Base-by-base conservation (phyloP, 2,797 vertebrate species). In the Siniperca scherzeri region DNA sequence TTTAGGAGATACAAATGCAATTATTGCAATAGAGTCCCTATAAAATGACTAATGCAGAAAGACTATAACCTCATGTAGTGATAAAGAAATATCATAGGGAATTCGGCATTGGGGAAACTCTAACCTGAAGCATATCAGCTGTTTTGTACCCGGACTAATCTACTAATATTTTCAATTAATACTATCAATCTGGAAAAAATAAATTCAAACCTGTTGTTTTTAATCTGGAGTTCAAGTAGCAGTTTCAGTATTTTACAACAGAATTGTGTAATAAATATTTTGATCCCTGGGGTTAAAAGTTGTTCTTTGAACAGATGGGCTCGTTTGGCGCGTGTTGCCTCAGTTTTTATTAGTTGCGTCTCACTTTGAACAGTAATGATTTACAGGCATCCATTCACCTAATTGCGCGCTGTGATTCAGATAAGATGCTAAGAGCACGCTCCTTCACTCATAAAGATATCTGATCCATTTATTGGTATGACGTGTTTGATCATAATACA, bases 321-420 rank as follows among this genome's bases (percentile, higher is more conserved):
- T 92, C 75, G 62, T 89, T 87, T 90, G 87, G 85, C 72, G 78
- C 83, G 81, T 46, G 80, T 77, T 82, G 80, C 77, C 56, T 85
- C 38, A 1, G 5, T 70, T 88, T 94, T 94, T 89, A 91, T 84
- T 78, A 84, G 86, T 87, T 77, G 84, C 50, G 87, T 89, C 86
- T 89, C 77, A 86, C 88, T 92, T 90, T 89, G 88, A 93, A 86
- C 84, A 62, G 82, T 94, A 90, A 94, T 89, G 88, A 89, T 87
- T 88, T 86, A 87, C 94, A 94, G 94, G 69, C 88, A 80, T 76
- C 81, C 86, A 83, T 82, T 87, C 86, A 77, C 82, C 88, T 92
- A 91, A 91, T 87, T 90, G 86, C 66, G 85, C 82, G 76, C 78
- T 17, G 70, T 67, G 87, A 80, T 74, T 85, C 78, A 75, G 80